Base-by-base conservation (phyloP, 2,113 vertebrate species). In the Heterocephalus glaber region DNA sequence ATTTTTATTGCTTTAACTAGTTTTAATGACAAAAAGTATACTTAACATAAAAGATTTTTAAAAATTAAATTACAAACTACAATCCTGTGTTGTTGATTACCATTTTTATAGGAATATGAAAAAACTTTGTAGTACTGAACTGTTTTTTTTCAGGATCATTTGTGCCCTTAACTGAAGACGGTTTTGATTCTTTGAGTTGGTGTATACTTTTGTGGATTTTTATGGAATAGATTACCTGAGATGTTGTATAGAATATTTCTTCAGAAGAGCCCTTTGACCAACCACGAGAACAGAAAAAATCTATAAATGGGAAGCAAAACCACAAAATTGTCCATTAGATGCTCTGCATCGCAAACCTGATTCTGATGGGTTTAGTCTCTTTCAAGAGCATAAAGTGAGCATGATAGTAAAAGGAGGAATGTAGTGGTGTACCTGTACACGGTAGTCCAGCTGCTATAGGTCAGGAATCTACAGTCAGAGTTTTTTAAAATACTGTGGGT, bases 221-320 rank as follows among this genome's bases (percentile, higher is more conserved):
- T 97, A 44, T 70, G 44, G 24, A 92, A 28, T 1, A 77, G 92
- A 84, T 82, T 93, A 97, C 86, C 95, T 96, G 96, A 93, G 96
- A 86, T 94, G 44, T 65, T 95, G 96, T 83, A 66, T 91, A 95
- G 1, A 49, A 79, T 95, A 93, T 89, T 96, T 98, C 79, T 93
- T 74, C 49, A 84, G 96, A 94, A 86, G 7, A 77, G 17, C 7
- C 70, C 81, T 80, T 35, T 8, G 44, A 28, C 74, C 84, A n/a
- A 41, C 22, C 1, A 26, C 17, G 2, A 33, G 9, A 66, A 80
- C 1, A 72, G 35, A 17, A 44, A 52, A 20, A 61, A 60, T 3
- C 5, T 19, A 56, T 35, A 63, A 11, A n/a, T 90, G 30, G 47
- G 54, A 54, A 86, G 63, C 11, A 35, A 47, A 88, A 66, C 41